A percentile compares a stretch with the other conserved stretches of the same genome.
Conservation (phyloP, 2,113 vertebrate species). For the Micromys minutus region DNA sequence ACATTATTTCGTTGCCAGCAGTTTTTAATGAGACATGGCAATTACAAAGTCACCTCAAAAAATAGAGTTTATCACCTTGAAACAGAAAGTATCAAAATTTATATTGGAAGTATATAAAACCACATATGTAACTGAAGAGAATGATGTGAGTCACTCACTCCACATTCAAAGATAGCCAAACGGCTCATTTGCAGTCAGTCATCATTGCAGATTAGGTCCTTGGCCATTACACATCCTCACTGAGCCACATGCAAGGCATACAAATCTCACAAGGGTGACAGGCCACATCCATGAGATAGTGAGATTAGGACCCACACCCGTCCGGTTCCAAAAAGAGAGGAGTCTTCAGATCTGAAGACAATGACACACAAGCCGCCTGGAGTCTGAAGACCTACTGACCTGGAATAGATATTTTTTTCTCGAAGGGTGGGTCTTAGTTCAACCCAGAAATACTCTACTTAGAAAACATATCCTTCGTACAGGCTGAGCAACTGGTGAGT, state of each 20-base stretch:
- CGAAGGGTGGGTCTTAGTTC: neutral
- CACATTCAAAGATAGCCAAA: slow-evolving; percentile 57
- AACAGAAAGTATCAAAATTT: slow-evolving; percentile 33
- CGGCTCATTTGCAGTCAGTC: slow-evolving; percentile 49
- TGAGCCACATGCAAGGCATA: neutral
- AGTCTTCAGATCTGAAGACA: neutral
- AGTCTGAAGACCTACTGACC: neutral
- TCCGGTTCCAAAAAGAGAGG: neutral
- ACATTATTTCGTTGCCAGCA: slow-evolving; percentile 46
- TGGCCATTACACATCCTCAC: slow-evolving; percentile 1
- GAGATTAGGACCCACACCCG: slow-evolving; percentile 49
- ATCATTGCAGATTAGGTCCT: slow-evolving; percentile 65
- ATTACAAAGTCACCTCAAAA: slow-evolving; percentile 56
- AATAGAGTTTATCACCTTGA: slow-evolving; percentile 66
- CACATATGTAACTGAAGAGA: slow-evolving; percentile 36
- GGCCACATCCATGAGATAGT: neutral
- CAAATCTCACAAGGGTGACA: slow-evolving; percentile 1
- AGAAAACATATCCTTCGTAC: neutral
- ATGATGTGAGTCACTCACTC: slow-evolving; percentile 17
- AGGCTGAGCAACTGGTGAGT: too few relatives aligned
- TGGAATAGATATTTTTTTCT: neutral
- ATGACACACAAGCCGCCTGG: neutral
- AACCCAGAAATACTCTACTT: neutral
- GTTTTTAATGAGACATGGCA: slow-evolving; percentile 43
- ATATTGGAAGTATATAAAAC: slow-evolving; percentile 35